Evolutionary conservation across 2,888 invertebrate species (phyloP), one percentile per base, ranked within the genome.

Genomic region (Volucella bombylans): DNA sequence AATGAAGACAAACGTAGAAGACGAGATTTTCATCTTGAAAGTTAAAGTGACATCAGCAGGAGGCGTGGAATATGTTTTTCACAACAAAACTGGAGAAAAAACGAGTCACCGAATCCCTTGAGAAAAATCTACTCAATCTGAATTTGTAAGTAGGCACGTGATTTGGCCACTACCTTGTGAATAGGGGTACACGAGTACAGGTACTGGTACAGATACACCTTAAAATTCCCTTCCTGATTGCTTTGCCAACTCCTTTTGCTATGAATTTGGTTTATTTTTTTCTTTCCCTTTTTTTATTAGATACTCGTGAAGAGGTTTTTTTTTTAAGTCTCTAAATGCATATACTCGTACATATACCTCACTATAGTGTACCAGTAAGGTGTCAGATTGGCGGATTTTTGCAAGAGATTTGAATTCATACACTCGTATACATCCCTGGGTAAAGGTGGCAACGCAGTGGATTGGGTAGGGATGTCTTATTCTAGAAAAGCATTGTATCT

Each of bases 81-180:
- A 73, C 14, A 62, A 59, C 23, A 52, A 50, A 50, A 41, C n/a
- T 9, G 61, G n/a, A 43, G 52, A 45, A 62, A 73, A 78, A 59
- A 43, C 55, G 59, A 47, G 39, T 71, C 31, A 0, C 31, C 31
- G 31, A 31, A 31, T 85, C 85, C 72, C 81, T 72, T 76, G 81
- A 68, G 76, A 49, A 67, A 77, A 72, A 77, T 68, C 82, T 81
- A 85, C 85, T 81, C 85, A 81, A 81, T 62, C 72, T 81, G 85
- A 85, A 85, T 85, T 77, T 81, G 72, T 85, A 85, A 85, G 80
- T 76, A 85, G 85, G 55, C 77, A 85, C 81, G 85, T 85, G 85
- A 81, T 85, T 85, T 85, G 85, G 81, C 85, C 81, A 81, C 69
- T 79, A 69, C 64, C 45, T n/a, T 67, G 69, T 61, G 73, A 4